Percentiles rank a stretch among this genome's conserved stretches.
These are phyloP conservation scores for Zaprionus nigranus DNA, from an alignment of 1,140 invertebrate genomes.

Conservation along the genomic window DNA sequence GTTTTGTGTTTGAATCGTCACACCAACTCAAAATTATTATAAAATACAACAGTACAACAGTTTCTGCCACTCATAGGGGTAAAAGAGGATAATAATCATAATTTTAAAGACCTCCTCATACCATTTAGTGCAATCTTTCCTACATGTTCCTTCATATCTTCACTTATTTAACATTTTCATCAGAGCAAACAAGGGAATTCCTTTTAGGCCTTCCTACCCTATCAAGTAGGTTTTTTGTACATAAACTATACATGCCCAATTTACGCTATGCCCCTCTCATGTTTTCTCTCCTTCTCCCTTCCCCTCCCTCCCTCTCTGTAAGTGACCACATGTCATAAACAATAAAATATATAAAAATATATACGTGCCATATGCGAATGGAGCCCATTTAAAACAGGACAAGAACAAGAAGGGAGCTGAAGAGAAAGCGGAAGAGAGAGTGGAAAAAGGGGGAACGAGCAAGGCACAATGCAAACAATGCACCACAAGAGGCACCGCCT, in stretches of 20 bases:
- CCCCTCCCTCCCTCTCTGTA: not conserved
- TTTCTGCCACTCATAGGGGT: fast-evolving
- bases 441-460: not conserved
- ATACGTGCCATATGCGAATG: conserved; percentile 47
- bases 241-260: conserved; percentile 41
- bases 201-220: not conserved
- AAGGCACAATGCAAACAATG: conserved; percentile 29
- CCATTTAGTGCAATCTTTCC: not conserved
- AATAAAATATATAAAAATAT: conserved; percentile 65
- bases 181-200: not conserved
- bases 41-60: not conserved
- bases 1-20: not conserved
- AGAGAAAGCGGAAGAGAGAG: not conserved
- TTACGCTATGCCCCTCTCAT: conserved; percentile 20
- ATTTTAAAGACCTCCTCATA: not conserved
- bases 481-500: conserved; percentile 18
- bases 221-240: not conserved
- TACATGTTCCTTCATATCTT: not conserved
- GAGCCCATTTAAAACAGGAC: conserved; percentile 37
- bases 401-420: no score
- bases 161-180: not conserved
- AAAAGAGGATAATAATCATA: not conserved
- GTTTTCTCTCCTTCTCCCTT: not conserved
- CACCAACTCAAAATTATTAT: not conserved
- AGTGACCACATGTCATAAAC: conserved; percentile 60